These are phyloP conservation scores for Luperina testacea DNA, from an alignment of 2,888 invertebrate species.

Conservation along the genomic window DNA sequence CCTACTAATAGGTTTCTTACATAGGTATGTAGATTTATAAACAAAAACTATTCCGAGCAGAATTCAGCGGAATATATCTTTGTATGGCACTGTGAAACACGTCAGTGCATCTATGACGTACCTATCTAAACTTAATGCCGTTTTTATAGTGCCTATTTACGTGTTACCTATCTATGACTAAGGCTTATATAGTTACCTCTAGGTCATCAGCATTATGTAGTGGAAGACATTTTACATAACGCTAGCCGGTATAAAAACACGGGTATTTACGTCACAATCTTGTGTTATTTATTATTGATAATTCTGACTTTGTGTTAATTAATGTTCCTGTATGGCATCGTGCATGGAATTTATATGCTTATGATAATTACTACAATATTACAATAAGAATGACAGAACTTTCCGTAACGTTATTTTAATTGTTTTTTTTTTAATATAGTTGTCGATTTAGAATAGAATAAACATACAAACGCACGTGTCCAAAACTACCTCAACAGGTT, in stretches of 20 bases:
- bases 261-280: constrained; percentile 5
- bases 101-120: neutral
- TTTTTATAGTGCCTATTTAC: constrained; percentile 2
- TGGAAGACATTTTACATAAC: constrained; percentile 2
- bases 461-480: constrained; percentile 25
- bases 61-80: neutral
- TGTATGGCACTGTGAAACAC: neutral
- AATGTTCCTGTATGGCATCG: neutral
- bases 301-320: neutral
- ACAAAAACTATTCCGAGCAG: neutral
- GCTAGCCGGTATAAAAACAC: neutral
- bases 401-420: neutral
- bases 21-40: neutral
- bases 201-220: neutral
- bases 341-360: neutral
- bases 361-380: neutral
- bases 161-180: constrained; percentile 16
- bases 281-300: constrained; percentile 11
- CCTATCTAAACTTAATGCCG: neutral
- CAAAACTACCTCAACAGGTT: constrained; percentile 9
- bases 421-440: neutral
- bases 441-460: neutral
- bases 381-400: constrained; percentile 3
- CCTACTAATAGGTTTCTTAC: too few species aligned
- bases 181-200: neutral